phyloP scores from a whole-genome alignment of 2,888 invertebrate species.

The Hofmannophila pseudospretella region DNA sequence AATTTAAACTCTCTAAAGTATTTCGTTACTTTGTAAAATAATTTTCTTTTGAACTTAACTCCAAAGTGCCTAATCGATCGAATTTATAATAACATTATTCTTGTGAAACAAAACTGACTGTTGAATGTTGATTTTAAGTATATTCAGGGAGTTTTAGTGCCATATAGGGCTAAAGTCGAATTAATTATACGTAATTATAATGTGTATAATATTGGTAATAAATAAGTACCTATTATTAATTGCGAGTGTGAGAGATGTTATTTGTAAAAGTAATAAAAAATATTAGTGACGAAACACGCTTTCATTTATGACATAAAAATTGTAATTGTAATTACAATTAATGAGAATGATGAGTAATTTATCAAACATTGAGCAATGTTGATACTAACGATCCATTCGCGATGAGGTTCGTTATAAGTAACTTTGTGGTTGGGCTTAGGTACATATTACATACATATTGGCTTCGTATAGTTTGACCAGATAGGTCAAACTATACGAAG shows the following conservation, averaged over 20 bases:
- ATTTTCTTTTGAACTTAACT: slow-evolving; percentile 3
- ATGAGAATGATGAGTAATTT: no score
- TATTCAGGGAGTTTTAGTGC: slow-evolving; percentile 34
- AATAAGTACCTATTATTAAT: slow-evolving; percentile 68
- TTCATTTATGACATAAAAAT: slow-evolving; percentile 18
- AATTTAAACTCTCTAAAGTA: slow-evolving; percentile 15
- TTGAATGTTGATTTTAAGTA: slow-evolving; percentile 5
- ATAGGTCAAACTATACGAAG: no score
- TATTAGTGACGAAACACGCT: slow-evolving; percentile 37
- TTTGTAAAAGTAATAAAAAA: slow-evolving; percentile 56
- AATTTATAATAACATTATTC: slow-evolving; percentile 32
- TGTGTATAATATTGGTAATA: slow-evolving; percentile 34
- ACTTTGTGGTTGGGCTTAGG: no score
- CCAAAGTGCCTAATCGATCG: slow-evolving; percentile 34
- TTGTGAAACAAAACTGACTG: slow-evolving; percentile 1
- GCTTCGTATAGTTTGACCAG: no score
- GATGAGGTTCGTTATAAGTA: no score
- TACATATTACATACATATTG: no score
- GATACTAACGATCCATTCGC: no score
- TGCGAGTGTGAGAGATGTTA: slow-evolving; percentile 55
- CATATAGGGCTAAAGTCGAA: slow-evolving; percentile 54
- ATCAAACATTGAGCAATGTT: no score
- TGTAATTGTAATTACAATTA: no score
- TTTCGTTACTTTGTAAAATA: background rate
- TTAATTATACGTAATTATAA: slow-evolving; percentile 32